A percentile compares a stretch with the other conserved stretches of the same genome.
phyloP scores from a whole-genome alignment of 1,140 invertebrate genomes.

The Oscheius sp. region DNA sequence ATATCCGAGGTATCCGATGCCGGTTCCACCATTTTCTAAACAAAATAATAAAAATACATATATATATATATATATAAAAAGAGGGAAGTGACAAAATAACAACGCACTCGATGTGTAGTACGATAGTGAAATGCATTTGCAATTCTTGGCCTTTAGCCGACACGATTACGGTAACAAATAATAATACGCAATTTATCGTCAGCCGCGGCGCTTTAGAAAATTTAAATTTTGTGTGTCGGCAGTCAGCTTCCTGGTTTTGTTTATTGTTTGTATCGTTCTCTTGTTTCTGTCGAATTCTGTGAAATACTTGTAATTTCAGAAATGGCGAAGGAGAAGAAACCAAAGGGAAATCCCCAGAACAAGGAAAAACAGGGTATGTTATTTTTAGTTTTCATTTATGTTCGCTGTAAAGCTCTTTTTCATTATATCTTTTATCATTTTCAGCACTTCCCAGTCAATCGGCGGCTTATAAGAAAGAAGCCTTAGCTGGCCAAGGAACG shows the following conservation, averaged over 20 bases:
- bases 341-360: not conserved
- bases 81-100: not conserved
- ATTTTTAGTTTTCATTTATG: not conserved
- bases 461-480: not conserved
- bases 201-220: too few species aligned
- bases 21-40: slow-evolving; percentile 49
- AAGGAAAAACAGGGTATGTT: not conserved
- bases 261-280: too few species aligned
- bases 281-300: too few species aligned
- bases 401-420: not conserved
- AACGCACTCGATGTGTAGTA: too few species aligned
- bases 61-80: not conserved
- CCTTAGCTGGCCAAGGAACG: not conserved
- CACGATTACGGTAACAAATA: too few species aligned
- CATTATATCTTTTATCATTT: not conserved
- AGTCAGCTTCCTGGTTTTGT: not conserved
- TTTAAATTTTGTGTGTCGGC: not conserved
- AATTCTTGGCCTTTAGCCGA: not conserved
- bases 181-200: too few species aligned
- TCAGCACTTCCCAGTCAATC: too few species aligned
- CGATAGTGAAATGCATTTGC: too few species aligned
- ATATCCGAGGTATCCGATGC: slow-evolving; percentile 57
- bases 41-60: not conserved
- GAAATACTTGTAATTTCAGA: too few species aligned
- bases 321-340: not conserved